Percentiles rank a stretch among this genome's conserved stretches.
Evolutionary conservation across 2,113 vertebrate genomes (phyloP).

Genomic region (Rostratula benghalensis): DNA sequence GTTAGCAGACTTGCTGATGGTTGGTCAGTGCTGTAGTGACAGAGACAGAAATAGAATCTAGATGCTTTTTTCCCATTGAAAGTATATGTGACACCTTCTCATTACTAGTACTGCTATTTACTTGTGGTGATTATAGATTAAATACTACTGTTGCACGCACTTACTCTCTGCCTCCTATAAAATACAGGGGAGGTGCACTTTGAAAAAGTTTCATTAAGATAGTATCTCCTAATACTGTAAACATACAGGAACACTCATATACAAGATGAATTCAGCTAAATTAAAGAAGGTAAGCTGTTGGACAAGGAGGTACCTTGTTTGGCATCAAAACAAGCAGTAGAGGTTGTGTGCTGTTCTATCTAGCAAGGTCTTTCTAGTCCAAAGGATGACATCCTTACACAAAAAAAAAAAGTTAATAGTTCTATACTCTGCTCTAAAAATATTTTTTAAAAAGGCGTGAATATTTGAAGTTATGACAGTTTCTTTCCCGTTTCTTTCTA

Average conservation of each 20-base stretch:
- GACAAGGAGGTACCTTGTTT: neutral
- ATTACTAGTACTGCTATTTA: neutral
- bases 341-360: neutral
- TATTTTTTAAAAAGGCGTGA: neutral
- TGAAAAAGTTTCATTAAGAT: neutral
- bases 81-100: neutral
- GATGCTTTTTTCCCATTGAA: neutral
- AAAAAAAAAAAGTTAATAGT: neutral
- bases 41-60: neutral
- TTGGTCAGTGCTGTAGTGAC: neutral
- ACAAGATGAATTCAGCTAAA: neutral
- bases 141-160: neutral
- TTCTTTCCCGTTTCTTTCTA: neutral
- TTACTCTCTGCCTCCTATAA: neutral
- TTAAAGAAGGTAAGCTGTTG: neutral
- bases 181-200: neutral
- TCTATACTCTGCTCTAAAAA: neutral
- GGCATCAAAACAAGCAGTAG: neutral
- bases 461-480: neutral
- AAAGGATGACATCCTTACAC: neutral
- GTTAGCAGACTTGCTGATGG: neutral
- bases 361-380: neutral
- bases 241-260: neutral
- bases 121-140: neutral
- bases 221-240: neutral